Percentiles rank a stretch among this genome's conserved stretches.
Evolutionary conservation across 2,888 invertebrate genomes (phyloP).

Genomic region (Polydrusus cervinus): DNA sequence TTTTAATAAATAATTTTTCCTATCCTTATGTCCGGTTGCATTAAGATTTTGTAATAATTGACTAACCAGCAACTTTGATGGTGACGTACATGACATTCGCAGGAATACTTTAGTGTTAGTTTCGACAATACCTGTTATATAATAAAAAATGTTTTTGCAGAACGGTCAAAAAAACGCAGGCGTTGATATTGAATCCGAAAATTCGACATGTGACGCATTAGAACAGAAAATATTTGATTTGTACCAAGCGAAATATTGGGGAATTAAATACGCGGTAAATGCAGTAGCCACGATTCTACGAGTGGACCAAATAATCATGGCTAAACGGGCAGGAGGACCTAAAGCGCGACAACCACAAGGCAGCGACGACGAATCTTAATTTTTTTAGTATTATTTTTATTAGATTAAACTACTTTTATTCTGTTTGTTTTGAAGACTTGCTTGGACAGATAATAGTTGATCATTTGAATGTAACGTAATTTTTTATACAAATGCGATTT

Average conservation of each 20-base stretch:
- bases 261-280: slow-evolving; percentile 94
- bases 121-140: too few species aligned
- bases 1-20: too few species aligned
- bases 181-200: slow-evolving; percentile 90
- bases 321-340: slow-evolving; percentile 96
- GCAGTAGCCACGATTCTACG: slow-evolving; percentile 94
- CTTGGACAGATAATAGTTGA: neutral
- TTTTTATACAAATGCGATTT: slow-evolving; percentile 1
- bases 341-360: slow-evolving; percentile 81
- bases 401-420: slow-evolving; percentile 2
- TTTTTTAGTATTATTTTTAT: slow-evolving; percentile 12
- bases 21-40: too few species aligned
- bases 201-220: slow-evolving; percentile 82
- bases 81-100: too few species aligned
- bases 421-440: neutral
- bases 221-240: slow-evolving; percentile 88
- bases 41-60: too few species aligned
- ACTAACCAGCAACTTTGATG: too few species aligned
- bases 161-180: slow-evolving; percentile 85
- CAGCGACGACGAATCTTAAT: slow-evolving; percentile 80
- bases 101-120: too few species aligned
- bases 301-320: slow-evolving; percentile 99
- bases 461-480: neutral
- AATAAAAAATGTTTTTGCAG: too few species aligned
- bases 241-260: slow-evolving; percentile 92